These are phyloP conservation scores for Anguilla japonica DNA, from an alignment of 2,113 vertebrate genomes.

Conservation along the genomic window DNA sequence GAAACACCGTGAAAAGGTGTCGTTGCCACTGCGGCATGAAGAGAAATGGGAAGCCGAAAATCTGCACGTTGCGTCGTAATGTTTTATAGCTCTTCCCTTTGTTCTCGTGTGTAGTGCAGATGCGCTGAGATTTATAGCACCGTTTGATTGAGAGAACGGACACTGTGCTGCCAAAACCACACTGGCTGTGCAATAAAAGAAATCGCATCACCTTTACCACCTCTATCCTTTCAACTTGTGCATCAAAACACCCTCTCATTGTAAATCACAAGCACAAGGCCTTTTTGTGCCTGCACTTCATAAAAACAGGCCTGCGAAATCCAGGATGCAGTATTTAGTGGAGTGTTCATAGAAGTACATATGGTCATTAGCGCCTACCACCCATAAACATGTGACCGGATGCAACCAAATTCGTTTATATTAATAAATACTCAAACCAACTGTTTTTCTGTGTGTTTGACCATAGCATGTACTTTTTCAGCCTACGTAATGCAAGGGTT, in stretches of 20 bases:
- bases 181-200: slow-evolving; percentile 38
- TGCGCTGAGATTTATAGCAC: slow-evolving; percentile 30
- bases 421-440: no score
- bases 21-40: no score
- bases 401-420: no score
- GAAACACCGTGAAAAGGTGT: no score
- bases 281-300: slow-evolving; percentile 61
- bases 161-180: slow-evolving; percentile 31
- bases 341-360: not conserved
- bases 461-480: no score
- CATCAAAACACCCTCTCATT: slow-evolving; percentile 66
- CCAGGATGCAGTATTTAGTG: not conserved
- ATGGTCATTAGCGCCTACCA: not conserved
- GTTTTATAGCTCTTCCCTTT: slow-evolving; percentile 19
- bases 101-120: slow-evolving; percentile 30
- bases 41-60: no score
- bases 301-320: no score
- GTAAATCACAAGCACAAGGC: slow-evolving; percentile 61
- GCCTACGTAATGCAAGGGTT: no score
- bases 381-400: no score
- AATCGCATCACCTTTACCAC: slow-evolving; percentile 46
- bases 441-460: no score
- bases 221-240: slow-evolving; percentile 61
- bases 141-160: slow-evolving; percentile 23
- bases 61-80: not conserved